phyloP scores from a whole-genome alignment of 2,797 vertebrate genomes.

The Phrynocephalus vlangalii region DNA sequence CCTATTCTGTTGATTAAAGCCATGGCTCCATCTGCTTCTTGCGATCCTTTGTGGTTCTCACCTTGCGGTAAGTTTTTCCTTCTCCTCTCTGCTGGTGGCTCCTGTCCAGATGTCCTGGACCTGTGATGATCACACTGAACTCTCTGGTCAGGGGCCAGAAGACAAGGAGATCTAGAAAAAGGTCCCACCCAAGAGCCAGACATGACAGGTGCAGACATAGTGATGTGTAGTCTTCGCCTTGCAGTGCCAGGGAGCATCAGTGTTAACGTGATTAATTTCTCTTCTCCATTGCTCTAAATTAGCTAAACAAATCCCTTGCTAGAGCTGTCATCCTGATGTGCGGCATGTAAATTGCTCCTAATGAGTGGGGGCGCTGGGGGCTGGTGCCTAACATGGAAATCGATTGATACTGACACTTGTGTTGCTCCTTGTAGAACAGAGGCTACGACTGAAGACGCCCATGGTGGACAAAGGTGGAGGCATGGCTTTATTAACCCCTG shows the following conservation, averaged over 20 bases:
- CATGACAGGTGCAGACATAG: slow-evolving; percentile 33
- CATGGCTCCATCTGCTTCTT: background rate
- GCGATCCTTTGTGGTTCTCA: slow-evolving; percentile 33
- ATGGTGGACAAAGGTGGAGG: background rate
- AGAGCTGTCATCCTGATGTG: slow-evolving; percentile 74
- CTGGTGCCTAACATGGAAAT: slow-evolving; percentile 57
- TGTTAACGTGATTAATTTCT: slow-evolving; percentile 74
- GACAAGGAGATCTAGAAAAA: background rate
- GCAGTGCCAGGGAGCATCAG: slow-evolving; percentile 34
- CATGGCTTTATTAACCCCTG: background rate
- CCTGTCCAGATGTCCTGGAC: slow-evolving; percentile 26
- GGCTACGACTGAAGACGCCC: accelerated
- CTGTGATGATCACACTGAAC: slow-evolving; percentile 26
- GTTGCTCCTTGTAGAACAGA: background rate
- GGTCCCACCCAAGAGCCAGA: background rate
- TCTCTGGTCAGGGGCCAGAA: background rate
- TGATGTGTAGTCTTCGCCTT: slow-evolving; percentile 26
- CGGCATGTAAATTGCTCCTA: slow-evolving; percentile 76
- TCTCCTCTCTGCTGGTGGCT: background rate
- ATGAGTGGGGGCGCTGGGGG: slow-evolving; percentile 64
- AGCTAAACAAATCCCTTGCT: slow-evolving; percentile 78
- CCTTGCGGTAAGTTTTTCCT: slow-evolving; percentile 48
- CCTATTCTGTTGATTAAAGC: background rate
- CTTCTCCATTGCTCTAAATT: slow-evolving; percentile 76
- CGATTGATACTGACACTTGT: slow-evolving; percentile 46